phyloP scores from a whole-genome alignment of 2,113 vertebrate genomes.

The Rostratula benghalensis region DNA sequence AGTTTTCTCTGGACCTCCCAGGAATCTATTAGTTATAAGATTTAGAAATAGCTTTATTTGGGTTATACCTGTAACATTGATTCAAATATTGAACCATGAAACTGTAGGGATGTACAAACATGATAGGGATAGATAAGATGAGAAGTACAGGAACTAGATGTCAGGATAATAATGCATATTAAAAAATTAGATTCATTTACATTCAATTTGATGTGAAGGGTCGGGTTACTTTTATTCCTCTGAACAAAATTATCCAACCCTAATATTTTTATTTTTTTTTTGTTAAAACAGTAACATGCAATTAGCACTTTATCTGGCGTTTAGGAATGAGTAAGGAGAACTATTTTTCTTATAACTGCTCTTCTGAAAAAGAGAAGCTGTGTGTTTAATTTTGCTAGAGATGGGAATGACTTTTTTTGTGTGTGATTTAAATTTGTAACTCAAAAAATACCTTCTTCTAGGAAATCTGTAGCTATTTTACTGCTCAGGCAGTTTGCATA shows the following conservation, averaged over 20 bases:
- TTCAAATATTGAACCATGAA: background rate
- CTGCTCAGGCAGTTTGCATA: background rate
- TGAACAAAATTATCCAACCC: slow-evolving; percentile 30
- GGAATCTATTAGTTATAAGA: background rate
- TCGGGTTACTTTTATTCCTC: background rate
- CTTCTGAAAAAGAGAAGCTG: background rate
- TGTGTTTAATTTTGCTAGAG: background rate
- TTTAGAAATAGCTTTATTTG: background rate
- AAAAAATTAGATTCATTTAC: slow-evolving; percentile 28
- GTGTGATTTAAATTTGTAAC: background rate
- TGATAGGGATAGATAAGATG: background rate
- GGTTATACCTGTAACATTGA: background rate
- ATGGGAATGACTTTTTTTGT: background rate
- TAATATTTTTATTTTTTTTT: slow-evolving; percentile 42
- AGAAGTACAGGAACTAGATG: background rate
- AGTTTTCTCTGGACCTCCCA: background rate
- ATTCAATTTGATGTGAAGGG: background rate
- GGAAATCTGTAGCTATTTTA: background rate
- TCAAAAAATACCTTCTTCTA: background rate
- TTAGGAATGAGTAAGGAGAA: slow-evolving; percentile 10
- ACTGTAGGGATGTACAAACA: background rate
- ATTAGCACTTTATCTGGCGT: slow-evolving; percentile 40
- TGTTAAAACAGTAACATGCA: slow-evolving; percentile 41
- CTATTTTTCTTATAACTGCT: slow-evolving; percentile 20
- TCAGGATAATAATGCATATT: slow-evolving; percentile 13